phyloP scores from a whole-genome alignment of 1,140 invertebrate species.

The Nasonia giraulti region DNA sequence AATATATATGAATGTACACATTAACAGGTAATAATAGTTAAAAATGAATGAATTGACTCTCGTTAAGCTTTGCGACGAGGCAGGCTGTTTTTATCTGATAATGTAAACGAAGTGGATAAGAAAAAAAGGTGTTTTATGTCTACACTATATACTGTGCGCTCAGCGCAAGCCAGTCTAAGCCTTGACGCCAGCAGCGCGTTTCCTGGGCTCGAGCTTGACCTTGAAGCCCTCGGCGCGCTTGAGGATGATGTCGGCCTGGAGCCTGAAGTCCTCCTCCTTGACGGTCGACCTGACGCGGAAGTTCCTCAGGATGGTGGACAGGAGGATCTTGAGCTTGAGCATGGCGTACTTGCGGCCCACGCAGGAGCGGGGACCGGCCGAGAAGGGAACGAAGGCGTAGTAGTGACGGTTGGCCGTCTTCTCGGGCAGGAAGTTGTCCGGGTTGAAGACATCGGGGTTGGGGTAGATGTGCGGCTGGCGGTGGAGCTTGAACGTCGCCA shows the following conservation, averaged over 20 bases:
- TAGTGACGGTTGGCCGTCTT: slow-evolving; percentile 84
- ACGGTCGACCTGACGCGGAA: slow-evolving; percentile 83
- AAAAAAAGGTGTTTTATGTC: neutral
- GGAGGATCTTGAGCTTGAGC: slow-evolving; percentile 89
- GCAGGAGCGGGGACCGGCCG: slow-evolving; percentile 89
- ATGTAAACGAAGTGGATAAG: neutral
- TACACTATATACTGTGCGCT: too few species aligned
- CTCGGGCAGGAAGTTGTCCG: slow-evolving; percentile 89
- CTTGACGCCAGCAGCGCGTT: slow-evolving; percentile 62
- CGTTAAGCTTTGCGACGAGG: too few species aligned
- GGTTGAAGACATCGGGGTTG: slow-evolving; percentile 87
- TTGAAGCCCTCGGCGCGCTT: slow-evolving; percentile 87
- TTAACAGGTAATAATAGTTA: slow-evolving; percentile 5
- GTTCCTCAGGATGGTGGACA: slow-evolving; percentile 90
- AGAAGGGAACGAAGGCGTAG: slow-evolving; percentile 91
- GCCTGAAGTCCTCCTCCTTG: slow-evolving; percentile 81
- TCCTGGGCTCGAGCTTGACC: slow-evolving; percentile 81
- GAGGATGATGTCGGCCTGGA: slow-evolving; percentile 88
- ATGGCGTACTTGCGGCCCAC: slow-evolving; percentile 92
- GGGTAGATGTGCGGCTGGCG: slow-evolving; percentile 82
- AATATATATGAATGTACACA: slow-evolving; percentile 17
- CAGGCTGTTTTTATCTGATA: too few species aligned
- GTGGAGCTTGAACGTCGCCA: slow-evolving; percentile 81
- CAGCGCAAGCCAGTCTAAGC: slow-evolving; percentile 54
- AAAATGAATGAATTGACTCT: too few species aligned